Conservation (phyloP, 1,140 invertebrate species). For the Danaus plexippus region DNA sequence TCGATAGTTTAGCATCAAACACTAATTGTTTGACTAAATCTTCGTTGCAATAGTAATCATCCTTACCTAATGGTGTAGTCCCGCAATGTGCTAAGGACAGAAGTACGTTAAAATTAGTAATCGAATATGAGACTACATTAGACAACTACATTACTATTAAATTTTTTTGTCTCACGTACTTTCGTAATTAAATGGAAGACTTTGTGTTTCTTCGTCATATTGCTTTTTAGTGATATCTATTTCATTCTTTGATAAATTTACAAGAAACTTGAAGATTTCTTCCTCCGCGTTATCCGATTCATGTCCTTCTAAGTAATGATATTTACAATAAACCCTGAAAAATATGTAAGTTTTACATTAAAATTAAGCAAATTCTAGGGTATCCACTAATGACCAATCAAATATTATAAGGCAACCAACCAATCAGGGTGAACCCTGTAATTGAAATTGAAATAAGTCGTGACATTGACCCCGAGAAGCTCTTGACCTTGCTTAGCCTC, state of each 20-base stretch:
- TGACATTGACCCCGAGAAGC: slow-evolving; percentile 77
- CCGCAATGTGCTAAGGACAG: slow-evolving; percentile 74
- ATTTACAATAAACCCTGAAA: slow-evolving; percentile 87
- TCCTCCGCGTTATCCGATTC: slow-evolving; percentile 80
- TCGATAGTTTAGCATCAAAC: slow-evolving; percentile 89
- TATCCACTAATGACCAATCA: slow-evolving; percentile 1
- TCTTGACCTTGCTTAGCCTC: slow-evolving; percentile 77
- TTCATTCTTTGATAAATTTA: slow-evolving; percentile 53
- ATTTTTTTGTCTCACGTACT: slow-evolving; percentile 34
- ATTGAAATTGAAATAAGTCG: slow-evolving; percentile 77
- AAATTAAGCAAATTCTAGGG: not conserved
- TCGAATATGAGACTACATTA: not conserved
- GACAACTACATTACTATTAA: not conserved
- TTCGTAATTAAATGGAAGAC: slow-evolving; percentile 34
- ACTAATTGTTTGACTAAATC: slow-evolving; percentile 88
- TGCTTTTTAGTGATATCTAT: slow-evolving; percentile 64
- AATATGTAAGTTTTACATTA: not conserved
- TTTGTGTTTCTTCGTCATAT: slow-evolving; percentile 40
- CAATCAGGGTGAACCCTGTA: slow-evolving; percentile 92
- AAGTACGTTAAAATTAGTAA: not conserved
- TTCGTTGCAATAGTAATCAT: slow-evolving; percentile 88
- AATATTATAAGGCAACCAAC: slow-evolving; percentile 59
- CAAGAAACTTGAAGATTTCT: slow-evolving; percentile 83
- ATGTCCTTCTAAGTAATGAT: slow-evolving; percentile 84
- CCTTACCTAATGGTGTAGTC: slow-evolving; percentile 73